Base-by-base conservation (phyloP, 2,888 invertebrate genomes). In the Dryocosmus kuriphilus region DNA sequence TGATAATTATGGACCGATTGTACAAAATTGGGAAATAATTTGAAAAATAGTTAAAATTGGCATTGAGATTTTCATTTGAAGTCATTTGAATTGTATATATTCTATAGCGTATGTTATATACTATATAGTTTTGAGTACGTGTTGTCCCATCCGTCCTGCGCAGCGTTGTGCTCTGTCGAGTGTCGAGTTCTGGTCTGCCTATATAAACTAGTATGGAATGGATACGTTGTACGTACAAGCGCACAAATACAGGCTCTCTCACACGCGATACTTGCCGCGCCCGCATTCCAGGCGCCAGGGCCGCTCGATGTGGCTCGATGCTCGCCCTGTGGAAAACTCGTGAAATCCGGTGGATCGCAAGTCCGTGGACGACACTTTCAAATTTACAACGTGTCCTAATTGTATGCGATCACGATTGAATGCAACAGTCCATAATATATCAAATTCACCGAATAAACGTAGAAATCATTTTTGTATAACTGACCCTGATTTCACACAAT, bases 281-380 rank as follows among this genome's bases (percentile, higher is more conserved):
- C 91, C 91, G 91, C 91, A 91, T 91, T 91, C 91, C 91, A 90
- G 85, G 83, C 87, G 86, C 89, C 91, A 91, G 91, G 90, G 91
- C 89, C 91, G 91, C 87, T 80, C n/a, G n/a, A n/a, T n/a, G n/a
- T n/a, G n/a, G n/a, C n/a, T n/a, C 83, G 81, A 81, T 79, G 84
- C 62, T 79, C 74, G 84, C 86, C 82, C 86, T 83, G 84, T 85
- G 89, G 87, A 88, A 88, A 86, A 87, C 85, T 83, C 83, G 85
- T 86, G 85, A 88, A 87, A 88, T 88, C 86, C 82, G 85, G 83
- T 79, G 82, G 82, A 84, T 60, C 77, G 81, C 87, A 86, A 86
- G 87, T 82, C 80, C 85, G 85, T 41, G 46, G 0, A 57, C 11
- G 16, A 16, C 16, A 16, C 41, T 16, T 41, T 11, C 41, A 41